phyloP scores from a whole-genome alignment of 2,113 vertebrate species.

The Chamaetylas fuelleborni region DNA sequence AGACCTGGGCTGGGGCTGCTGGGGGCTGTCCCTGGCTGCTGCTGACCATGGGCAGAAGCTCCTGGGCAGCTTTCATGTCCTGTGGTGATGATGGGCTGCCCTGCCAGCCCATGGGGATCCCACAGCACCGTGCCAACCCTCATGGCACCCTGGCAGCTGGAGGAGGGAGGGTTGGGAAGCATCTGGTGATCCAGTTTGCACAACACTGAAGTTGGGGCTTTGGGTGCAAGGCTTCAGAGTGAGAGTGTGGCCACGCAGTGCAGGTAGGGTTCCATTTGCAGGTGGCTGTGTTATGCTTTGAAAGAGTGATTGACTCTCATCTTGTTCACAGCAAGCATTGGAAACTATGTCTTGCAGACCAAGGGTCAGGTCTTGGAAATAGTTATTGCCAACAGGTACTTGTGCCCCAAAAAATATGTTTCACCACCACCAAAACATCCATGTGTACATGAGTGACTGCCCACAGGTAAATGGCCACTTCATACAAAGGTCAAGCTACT shows the following conservation, averaged over 20 bases:
- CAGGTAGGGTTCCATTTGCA: background rate
- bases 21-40: background rate
- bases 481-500: background rate
- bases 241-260: background rate
- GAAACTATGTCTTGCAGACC: background rate
- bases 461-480: background rate
- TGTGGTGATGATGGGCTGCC: background rate
- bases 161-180: background rate
- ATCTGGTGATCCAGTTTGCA: background rate
- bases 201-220: background rate
- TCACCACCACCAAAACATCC: background rate
- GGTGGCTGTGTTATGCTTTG: background rate
- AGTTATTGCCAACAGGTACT: background rate
- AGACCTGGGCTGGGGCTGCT: background rate
- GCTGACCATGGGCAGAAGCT: background rate
- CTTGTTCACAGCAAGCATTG: background rate
- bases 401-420: background rate
- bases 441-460: background rate
- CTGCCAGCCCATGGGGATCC: background rate
- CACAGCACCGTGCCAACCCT: rapidly evolving
- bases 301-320: background rate
- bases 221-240: background rate
- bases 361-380: background rate
- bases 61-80: background rate
- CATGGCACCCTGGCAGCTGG: background rate